Evolutionary conservation across 1,140 invertebrate genomes (phyloP).

Genomic region (Drosophila bocqueti): DNA sequence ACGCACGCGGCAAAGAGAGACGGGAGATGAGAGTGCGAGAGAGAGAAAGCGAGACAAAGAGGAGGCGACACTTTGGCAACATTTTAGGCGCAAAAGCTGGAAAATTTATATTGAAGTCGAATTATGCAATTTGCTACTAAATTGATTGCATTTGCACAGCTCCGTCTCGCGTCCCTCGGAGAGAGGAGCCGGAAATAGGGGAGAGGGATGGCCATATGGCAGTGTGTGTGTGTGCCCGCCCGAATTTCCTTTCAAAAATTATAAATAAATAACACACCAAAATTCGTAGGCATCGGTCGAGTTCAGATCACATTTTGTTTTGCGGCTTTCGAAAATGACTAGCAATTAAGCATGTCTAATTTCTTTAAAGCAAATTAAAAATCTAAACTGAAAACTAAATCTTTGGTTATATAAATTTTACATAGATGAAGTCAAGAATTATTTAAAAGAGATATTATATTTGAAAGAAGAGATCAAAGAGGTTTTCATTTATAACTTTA

Average conservation of each 20-base stretch:
- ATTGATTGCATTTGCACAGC: slow-evolving; percentile 82
- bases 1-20: slow-evolving; percentile 39
- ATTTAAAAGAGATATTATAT: background rate
- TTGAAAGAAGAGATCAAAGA: background rate
- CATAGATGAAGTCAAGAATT: background rate
- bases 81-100: slow-evolving; percentile 73
- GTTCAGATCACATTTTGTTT: slow-evolving; percentile 42
- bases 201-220: background rate
- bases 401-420: background rate
- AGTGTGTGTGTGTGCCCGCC: slow-evolving; percentile 25
- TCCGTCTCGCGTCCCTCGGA: slow-evolving; percentile 19
- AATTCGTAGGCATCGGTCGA: slow-evolving; percentile 42
- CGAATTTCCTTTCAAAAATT: slow-evolving; percentile 61
- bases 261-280: slow-evolving; percentile 55
- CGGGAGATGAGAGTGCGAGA: background rate
- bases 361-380: slow-evolving; percentile 5
- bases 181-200: background rate
- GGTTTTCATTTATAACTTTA: background rate
- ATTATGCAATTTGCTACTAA: slow-evolving; percentile 84
- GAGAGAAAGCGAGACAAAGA: slow-evolving; percentile 24
- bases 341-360: slow-evolving; percentile 1
- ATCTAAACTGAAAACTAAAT: background rate
- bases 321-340: slow-evolving; percentile 28
- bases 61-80: slow-evolving; percentile 76
- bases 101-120: slow-evolving; percentile 82